phyloP scores from a whole-genome alignment of 2,113 vertebrate species.

The Bubo blakistoni region DNA sequence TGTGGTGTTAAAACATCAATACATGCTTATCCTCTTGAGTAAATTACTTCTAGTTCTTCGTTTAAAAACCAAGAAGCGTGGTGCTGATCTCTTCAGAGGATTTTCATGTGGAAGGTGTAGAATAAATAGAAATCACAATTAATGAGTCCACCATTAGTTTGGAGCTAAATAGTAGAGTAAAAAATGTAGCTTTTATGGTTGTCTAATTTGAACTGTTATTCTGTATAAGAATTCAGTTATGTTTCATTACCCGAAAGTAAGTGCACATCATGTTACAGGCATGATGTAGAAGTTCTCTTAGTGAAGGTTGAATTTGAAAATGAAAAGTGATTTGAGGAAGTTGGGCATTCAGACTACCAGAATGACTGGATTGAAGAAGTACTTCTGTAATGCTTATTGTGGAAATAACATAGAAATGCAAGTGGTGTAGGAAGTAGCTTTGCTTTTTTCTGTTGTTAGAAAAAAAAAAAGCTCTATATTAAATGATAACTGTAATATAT shows the following conservation, averaged over 20 bases:
- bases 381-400: not conserved
- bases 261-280: not conserved
- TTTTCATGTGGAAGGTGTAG: not conserved
- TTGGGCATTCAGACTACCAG: not conserved
- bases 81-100: not conserved
- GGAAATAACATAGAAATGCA: not conserved
- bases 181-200: not conserved
- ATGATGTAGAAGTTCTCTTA: not conserved
- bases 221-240: not conserved
- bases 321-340: not conserved
- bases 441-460: not conserved
- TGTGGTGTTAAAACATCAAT: not conserved
- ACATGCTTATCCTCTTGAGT: not conserved
- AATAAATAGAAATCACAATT: not conserved
- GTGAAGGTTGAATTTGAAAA: not conserved
- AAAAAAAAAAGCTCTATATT: not conserved
- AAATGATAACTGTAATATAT: not conserved
- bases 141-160: not conserved
- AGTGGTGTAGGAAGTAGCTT: not conserved
- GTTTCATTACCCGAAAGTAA: not conserved
- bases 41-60: not conserved
- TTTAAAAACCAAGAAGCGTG: not conserved
- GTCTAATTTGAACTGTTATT: not conserved
- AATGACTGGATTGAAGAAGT: not conserved
- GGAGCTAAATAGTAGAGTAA: not conserved